These are phyloP conservation scores for Argyra leucocephala DNA, from an alignment of 2,888 invertebrate genomes.

Conservation along the genomic window DNA sequence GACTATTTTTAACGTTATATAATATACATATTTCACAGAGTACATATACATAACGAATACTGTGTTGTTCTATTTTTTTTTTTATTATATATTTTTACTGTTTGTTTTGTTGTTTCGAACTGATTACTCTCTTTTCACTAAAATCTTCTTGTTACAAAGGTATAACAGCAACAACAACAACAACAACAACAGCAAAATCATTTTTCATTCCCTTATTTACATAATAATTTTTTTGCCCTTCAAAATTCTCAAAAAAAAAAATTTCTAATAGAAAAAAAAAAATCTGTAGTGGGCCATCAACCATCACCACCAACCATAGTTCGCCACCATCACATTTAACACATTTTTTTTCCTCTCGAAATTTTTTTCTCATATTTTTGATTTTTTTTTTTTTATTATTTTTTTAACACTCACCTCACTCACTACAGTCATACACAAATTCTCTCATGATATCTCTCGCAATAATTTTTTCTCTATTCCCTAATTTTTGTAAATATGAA, in stretches of 20 bases:
- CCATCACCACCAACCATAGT: not conserved
- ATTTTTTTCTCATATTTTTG: too few relatives aligned
- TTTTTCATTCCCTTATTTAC: slow-evolving; percentile 2
- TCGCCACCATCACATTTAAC: not conserved
- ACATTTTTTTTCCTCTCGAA: not conserved
- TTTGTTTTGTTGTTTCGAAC: not conserved
- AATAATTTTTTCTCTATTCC: too few relatives aligned
- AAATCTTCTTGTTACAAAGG: not conserved
- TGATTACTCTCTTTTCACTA: not conserved
- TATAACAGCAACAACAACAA: not conserved
- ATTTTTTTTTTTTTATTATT: too few relatives aligned
- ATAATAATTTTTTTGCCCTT: slow-evolving; percentile 6
- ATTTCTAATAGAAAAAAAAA: not conserved
- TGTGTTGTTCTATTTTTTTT: not conserved
- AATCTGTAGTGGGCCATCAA: not conserved
- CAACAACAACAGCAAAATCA: not conserved
- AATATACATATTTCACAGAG: not conserved
- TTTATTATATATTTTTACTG: not conserved
- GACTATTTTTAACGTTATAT: not conserved
- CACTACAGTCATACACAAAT: too few relatives aligned
- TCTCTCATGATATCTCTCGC: too few relatives aligned
- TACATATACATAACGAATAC: not conserved
- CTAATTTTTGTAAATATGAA: too few relatives aligned
- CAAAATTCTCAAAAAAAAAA: not conserved
- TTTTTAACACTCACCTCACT: too few relatives aligned